Base-by-base conservation (phyloP, 2,888 invertebrate species). In the Homarus gammarus region DNA sequence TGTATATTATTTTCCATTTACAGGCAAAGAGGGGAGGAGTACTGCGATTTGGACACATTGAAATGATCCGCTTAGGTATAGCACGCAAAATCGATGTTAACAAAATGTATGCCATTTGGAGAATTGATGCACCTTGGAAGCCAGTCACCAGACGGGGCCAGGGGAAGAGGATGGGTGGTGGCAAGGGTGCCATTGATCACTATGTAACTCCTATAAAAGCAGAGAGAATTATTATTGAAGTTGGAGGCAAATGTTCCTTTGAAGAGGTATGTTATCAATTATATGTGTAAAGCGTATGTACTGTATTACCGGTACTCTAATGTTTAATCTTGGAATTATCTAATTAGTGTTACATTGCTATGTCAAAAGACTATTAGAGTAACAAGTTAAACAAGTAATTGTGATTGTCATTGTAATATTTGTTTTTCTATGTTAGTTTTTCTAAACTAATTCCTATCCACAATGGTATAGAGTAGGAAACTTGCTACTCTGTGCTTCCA, bases 71-170 rank as follows among this genome's bases (percentile, higher is more conserved):
- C 93, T 94, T 96, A 61, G 94, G 95, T 0, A 94, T 99, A 44
- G 96, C 97, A 87, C 95, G 97, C 79, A 96, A 96, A 93, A 95
- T 99, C 93, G 96, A 98, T 93, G 94, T 95, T 33, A 96, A 95
- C 92, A 95, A 96, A 93, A 97, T 97, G 96, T 99, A 99, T 95
- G 98, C 98, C 0, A 95, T 98, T 49, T 99, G 99, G 99, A 95
- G 99, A 93, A 95, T 99, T 0, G 98, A 98, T 93, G 95, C 98
- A 0, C 99, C 99, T 0, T 99, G 99, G 99, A 98, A 99, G 93
- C 97, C 99, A 0, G 94, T 98, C 15, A 97, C 98, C 0, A 97
- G 96, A 89, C 94, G 96, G 95, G 97, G 97, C 0, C 96, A 96
- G 94, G 99, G 99, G 0, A 96, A 96, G 92, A 95, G 98, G 93